Base-by-base conservation (phyloP, 1,140 invertebrate genomes). In the Lordiphosa clarofinis region DNA sequence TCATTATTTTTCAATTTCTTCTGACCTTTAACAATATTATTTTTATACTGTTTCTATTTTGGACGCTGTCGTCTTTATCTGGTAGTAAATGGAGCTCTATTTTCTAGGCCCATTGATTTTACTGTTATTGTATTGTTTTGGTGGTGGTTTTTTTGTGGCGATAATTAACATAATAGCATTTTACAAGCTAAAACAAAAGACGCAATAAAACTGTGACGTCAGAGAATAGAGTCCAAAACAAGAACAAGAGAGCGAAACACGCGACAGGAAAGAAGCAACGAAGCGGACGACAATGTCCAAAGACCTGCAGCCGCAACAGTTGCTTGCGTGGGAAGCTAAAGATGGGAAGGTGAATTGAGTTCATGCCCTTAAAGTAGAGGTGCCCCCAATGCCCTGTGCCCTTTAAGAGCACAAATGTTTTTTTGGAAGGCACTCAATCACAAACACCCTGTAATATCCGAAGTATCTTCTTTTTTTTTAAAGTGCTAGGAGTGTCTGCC, bases 201-300 rank as follows among this genome's bases (percentile, higher is more conserved):
- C 76, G 71, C 48, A 81, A 66, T 79, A 67, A 54, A 82, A 57
- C 28, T 82, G 66, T 81, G 76, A 79, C 75, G 75, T 81, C 66
- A 81, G 36, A 49, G 37, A 58, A 36, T 46, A 36, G 54, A 53
- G 65, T 44, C 21, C 59, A 4, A 42, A 28, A 39, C n/a, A 36
- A 37, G 13, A 11, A 9, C 2, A 3, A 52, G 15, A 38, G 21
- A 7, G 37, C 43, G 19, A 28, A 35, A 6, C 37, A 42, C 19
- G 28, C 8, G 11, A 6, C 11, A 33, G 9, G 8, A 31, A 43
- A 40, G 12, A 5, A 33, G 31, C 21, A 37, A 13, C 5, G 31
- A 33, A 31, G 52, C 54, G 12, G 36, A 47, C 7, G 28, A 31
- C 7, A 31, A 31, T 5, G 28, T 31, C 28, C 28, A 31, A 31